A percentile compares a stretch with the other conserved stretches of the same genome.
Conservation (phyloP, 1,140 invertebrate genomes). For the Zaprionus ornatus region DNA sequence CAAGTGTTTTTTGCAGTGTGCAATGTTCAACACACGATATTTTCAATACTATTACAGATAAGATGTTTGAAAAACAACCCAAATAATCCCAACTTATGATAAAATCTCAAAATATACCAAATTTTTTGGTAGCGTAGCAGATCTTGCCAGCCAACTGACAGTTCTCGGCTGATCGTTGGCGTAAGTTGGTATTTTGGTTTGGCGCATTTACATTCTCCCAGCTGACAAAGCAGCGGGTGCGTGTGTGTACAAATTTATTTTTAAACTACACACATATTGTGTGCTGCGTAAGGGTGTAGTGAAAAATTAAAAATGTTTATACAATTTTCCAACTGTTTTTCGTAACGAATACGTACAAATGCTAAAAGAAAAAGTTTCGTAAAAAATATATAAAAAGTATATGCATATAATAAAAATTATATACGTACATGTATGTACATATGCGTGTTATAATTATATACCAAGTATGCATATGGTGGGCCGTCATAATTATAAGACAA, state of each 20-base stretch:
- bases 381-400: constrained; percentile 26
- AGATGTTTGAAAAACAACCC: neutral
- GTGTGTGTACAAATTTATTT: constrained; percentile 80
- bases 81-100: neutral
- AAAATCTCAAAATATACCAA: constrained; percentile 20
- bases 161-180: constrained; percentile 81
- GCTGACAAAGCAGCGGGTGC: constrained; percentile 53
- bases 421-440: constrained; percentile 8
- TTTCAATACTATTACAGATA: too few species aligned
- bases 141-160: constrained; percentile 54
- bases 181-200: constrained; percentile 57
- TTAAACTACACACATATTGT: constrained; percentile 64
- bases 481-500: too few species aligned
- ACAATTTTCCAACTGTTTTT: neutral
- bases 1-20: too few species aligned
- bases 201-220: constrained; percentile 35
- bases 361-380: constrained; percentile 25
- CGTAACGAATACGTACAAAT: neutral
- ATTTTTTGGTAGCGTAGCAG: constrained; percentile 4
- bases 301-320: constrained; percentile 9
- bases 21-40: too few species aligned
- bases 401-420: constrained; percentile 8
- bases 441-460: constrained; percentile 35
- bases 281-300: constrained; percentile 47
- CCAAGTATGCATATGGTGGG: constrained; percentile 38